Percentiles rank a stretch among this genome's conserved stretches.
These are phyloP conservation scores for Drosophila pallidifrons DNA, from an alignment of 1,140 invertebrate species.

Conservation along the genomic window DNA sequence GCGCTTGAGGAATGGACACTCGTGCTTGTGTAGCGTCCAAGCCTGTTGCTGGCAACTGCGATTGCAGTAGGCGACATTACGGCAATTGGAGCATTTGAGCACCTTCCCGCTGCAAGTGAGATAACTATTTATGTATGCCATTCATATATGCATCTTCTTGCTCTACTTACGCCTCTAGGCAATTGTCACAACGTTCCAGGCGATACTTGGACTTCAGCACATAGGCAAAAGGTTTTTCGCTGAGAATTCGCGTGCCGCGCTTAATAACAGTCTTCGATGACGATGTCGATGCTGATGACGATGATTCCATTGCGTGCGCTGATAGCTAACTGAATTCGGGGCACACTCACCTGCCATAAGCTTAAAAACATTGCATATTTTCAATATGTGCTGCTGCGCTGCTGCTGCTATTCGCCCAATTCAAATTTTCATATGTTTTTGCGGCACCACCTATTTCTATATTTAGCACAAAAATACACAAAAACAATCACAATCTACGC, in stretches of 20 bases:
- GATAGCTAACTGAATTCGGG: constrained; percentile 30
- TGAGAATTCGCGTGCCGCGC: constrained; percentile 86
- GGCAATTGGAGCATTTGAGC: constrained; percentile 91
- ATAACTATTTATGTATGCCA: not conserved
- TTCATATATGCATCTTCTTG: not conserved
- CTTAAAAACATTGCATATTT: constrained; percentile 71
- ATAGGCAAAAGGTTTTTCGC: constrained; percentile 88
- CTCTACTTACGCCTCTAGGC: constrained; percentile 87
- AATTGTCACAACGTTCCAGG: constrained; percentile 87
- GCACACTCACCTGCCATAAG: constrained; percentile 52
- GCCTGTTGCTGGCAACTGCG: constrained; percentile 90
- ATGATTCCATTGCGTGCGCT: constrained; percentile 46
- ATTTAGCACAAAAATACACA: constrained; percentile 58
- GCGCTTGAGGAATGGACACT: constrained; percentile 90
- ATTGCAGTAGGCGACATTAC: constrained; percentile 92
- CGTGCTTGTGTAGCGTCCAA: constrained; percentile 91
- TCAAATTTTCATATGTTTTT: constrained; percentile 66
- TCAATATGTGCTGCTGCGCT: constrained; percentile 18
- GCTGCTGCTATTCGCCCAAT: constrained; percentile 20
- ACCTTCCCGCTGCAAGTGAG: constrained; percentile 87
- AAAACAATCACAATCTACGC: constrained; percentile 63
- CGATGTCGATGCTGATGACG: constrained; percentile 14
- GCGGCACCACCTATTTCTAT: constrained; percentile 70
- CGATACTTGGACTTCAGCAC: constrained; percentile 87
- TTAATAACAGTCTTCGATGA: constrained; percentile 42